Evolutionary conservation across 2,888 invertebrate species (phyloP).

Genomic region (Tromatobia lineatoria): DNA sequence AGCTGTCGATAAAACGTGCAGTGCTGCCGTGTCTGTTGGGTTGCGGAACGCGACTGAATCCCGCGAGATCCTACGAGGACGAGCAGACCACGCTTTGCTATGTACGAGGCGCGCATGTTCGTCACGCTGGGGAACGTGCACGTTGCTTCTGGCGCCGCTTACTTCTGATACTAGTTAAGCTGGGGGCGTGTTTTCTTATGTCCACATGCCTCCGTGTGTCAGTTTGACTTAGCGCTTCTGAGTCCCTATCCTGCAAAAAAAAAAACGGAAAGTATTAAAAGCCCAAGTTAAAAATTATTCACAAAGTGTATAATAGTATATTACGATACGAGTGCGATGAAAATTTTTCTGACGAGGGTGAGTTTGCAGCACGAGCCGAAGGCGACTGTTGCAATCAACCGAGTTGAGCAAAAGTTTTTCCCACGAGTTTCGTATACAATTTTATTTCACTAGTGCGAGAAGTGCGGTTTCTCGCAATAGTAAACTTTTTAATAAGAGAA

Average conservation of each 20-base stretch:
- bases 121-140: slow-evolving; percentile 64
- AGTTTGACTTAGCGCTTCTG: not conserved
- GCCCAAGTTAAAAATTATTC: too few species aligned
- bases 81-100: slow-evolving; percentile 67
- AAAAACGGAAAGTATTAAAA: too few species aligned
- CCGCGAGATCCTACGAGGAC: slow-evolving; percentile 55
- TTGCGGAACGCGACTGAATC: slow-evolving; percentile 72
- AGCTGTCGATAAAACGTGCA: slow-evolving; percentile 40
- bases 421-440: too few species aligned
- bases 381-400: too few species aligned
- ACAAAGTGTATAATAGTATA: too few species aligned
- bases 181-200: slow-evolving; percentile 8
- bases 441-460: too few species aligned
- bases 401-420: too few species aligned
- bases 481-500: too few species aligned
- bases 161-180: slow-evolving; percentile 12
- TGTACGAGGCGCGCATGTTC: slow-evolving; percentile 70
- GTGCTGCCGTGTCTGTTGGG: slow-evolving; percentile 62
- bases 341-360: too few species aligned
- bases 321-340: too few species aligned
- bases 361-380: too few species aligned
- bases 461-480: too few species aligned
- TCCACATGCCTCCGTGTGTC: slow-evolving; percentile 1
- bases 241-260: not conserved
- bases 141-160: slow-evolving; percentile 37